Conservation (phyloP, 2,113 vertebrate genomes). For the Vombatus ursinus region DNA sequence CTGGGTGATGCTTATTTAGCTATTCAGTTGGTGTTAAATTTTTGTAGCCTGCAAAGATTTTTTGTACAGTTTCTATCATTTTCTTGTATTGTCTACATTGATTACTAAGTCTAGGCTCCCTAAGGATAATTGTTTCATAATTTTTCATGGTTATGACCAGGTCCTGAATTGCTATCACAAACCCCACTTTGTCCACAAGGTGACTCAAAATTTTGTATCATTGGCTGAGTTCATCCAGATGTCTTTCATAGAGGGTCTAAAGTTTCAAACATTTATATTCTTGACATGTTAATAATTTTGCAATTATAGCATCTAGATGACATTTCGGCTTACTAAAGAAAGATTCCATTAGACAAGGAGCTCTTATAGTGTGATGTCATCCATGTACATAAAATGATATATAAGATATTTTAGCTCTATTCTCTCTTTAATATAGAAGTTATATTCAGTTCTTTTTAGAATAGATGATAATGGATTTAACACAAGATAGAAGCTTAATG, state of each 20-base stretch:
- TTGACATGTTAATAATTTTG: background rate
- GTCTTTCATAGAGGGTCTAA: background rate
- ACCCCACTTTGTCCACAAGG: background rate
- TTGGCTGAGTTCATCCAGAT: background rate
- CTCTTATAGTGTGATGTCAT: background rate
- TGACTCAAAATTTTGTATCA: background rate
- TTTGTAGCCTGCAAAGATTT: background rate
- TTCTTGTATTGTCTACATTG: background rate
- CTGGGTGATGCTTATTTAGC: background rate
- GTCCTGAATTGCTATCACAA: background rate
- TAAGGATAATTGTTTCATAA: background rate
- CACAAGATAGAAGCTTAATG: background rate
- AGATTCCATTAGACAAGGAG: background rate
- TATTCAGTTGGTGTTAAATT: background rate
- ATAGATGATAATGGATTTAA: background rate
- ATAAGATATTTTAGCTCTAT: background rate
- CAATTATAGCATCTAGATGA: background rate
- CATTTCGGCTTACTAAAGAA: background rate
- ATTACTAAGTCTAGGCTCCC: background rate
- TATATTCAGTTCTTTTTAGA: background rate
- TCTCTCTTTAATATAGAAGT: background rate
- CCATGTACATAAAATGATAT: background rate
- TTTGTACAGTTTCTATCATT: background rate
- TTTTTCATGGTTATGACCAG: background rate
- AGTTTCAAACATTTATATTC: background rate